Conservation (phyloP, 1,140 invertebrate species). For the Mactra quadrangularis region DNA sequence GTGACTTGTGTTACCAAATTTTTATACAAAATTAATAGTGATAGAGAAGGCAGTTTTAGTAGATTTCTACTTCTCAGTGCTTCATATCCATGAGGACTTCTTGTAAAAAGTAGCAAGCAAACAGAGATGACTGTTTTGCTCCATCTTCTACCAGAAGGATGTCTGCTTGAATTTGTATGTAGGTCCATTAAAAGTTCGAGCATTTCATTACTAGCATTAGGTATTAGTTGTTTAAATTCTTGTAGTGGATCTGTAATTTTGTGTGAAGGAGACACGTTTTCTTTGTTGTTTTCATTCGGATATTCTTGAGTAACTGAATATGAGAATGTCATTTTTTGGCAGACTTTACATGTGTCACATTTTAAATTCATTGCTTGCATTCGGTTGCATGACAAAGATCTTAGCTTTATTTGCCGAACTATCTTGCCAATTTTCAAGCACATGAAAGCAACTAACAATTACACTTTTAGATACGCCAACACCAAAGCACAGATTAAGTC, state of each 20-base stretch:
- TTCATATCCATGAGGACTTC: background rate
- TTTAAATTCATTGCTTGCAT: background rate
- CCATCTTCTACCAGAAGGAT: conserved; percentile 42
- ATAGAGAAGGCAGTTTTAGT: conserved; percentile 7
- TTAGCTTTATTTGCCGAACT: too few species aligned
- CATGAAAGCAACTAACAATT: too few species aligned
- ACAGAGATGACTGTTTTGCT: background rate
- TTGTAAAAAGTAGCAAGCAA: conserved; percentile 15
- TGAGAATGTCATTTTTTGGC: conserved; percentile 11
- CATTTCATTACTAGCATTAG: conserved; percentile 8
- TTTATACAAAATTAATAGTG: background rate
- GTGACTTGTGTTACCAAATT: conserved; percentile 3
- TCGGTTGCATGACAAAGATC: background rate
- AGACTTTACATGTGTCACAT: background rate
- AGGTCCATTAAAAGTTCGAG: conserved; percentile 1
- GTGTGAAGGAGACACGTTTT: too few species aligned
- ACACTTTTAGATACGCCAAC: background rate
- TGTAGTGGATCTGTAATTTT: too few species aligned
- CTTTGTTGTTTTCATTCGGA: too few species aligned
- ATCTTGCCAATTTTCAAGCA: too few species aligned
- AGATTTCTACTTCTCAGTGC: conserved; percentile 2
- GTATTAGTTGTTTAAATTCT: conserved; percentile 1
- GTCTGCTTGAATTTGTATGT: conserved; percentile 5
- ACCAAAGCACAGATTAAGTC: background rate
- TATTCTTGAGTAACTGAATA: too few species aligned